phyloP scores from a whole-genome alignment of 2,797 vertebrate genomes.

The Capromys pilorides region DNA sequence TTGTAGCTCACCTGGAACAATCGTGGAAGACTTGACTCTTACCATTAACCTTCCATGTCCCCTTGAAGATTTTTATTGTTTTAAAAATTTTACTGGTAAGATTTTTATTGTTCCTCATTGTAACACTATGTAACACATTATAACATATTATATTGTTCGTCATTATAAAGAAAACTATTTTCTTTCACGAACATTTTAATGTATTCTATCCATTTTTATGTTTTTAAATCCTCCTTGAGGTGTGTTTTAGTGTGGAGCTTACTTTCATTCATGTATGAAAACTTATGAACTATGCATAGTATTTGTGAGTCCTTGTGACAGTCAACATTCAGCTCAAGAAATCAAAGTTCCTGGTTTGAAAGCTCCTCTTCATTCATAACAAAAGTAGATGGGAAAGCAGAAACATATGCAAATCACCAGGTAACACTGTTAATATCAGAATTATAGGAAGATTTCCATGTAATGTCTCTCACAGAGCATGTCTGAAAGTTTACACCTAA shows the following conservation, averaged over 20 bases:
- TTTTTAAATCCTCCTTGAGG: constrained; percentile 14
- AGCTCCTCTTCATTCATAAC: too few relatives aligned
- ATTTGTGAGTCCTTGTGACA: background rate
- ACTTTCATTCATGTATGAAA: background rate
- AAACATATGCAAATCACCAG: background rate
- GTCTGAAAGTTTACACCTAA: background rate
- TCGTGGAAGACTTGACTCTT: background rate
- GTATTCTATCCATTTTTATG: background rate
- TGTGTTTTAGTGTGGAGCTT: constrained; percentile 7
- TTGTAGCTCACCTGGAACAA: constrained; percentile 6
- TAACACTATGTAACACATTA: background rate
- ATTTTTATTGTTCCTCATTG: background rate
- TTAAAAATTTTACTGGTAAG: background rate
- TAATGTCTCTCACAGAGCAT: background rate
- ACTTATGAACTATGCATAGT: background rate
- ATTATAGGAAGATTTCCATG: background rate
- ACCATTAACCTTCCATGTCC: background rate
- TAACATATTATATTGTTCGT: too few relatives aligned
- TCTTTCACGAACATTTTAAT: background rate
- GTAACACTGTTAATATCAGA: background rate
- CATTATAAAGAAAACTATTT: constrained; percentile 35
- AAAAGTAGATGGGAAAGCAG: background rate
- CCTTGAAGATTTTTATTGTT: background rate
- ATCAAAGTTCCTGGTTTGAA: constrained; percentile 19
- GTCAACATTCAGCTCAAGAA: constrained; percentile 24